A percentile compares a stretch with the other conserved stretches of the same genome.
These are phyloP conservation scores for Deroptyus accipitrinus DNA, from an alignment of 2,113 vertebrate genomes.

Conservation along the genomic window DNA sequence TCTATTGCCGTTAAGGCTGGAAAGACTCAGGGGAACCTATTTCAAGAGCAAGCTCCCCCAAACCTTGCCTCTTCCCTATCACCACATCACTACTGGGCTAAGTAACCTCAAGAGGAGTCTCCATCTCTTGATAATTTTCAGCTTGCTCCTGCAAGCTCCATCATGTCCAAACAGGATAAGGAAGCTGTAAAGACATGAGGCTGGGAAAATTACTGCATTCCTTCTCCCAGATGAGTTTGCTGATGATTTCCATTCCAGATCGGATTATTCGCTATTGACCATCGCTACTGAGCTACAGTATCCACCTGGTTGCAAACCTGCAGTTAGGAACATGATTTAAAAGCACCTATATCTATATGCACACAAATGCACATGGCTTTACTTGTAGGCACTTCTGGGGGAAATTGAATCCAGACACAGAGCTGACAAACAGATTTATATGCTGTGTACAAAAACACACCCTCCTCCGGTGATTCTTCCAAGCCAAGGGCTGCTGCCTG, in stretches of 20 bases:
- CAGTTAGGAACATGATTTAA: background rate
- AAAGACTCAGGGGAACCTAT: background rate
- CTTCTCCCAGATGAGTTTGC: background rate
- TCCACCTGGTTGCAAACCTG: background rate
- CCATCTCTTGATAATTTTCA: background rate
- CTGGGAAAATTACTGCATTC: background rate
- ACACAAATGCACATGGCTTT: background rate
- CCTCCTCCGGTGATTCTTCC: background rate
- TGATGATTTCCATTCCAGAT: constrained; percentile 1
- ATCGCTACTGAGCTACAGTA: background rate
- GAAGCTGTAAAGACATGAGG: background rate
- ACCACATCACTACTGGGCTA: background rate
- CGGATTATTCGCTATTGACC: background rate
- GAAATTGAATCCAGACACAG: background rate
- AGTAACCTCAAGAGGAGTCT: background rate
- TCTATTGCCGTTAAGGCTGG: background rate
- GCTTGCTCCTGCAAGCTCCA: background rate
- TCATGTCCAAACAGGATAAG: background rate
- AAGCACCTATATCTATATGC: background rate
- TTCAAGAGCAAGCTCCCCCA: background rate
- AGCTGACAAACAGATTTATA: background rate
- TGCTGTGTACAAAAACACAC: background rate
- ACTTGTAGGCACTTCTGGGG: background rate
- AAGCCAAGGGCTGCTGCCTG: background rate
- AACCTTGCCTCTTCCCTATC: background rate